These are phyloP conservation scores for Forbesichthys papilliferus DNA, from an alignment of 2,113 vertebrate species.

Conservation along the genomic window DNA sequence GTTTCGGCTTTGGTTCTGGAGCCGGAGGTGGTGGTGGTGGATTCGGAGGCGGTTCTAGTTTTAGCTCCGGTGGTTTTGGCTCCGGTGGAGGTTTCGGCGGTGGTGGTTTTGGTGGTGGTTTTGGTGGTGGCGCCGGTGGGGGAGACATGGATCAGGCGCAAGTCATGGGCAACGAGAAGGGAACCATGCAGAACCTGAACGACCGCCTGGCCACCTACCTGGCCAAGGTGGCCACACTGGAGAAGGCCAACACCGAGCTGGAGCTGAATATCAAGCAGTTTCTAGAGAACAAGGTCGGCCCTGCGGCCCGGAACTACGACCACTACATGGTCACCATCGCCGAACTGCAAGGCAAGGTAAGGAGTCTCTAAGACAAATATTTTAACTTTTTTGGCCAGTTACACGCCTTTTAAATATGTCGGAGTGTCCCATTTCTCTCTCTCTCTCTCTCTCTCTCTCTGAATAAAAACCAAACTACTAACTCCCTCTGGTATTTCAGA, in stretches of 20 bases:
- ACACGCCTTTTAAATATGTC: too few species aligned
- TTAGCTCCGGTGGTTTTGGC: background rate
- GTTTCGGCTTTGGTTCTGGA: conserved; percentile 1
- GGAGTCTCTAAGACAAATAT: background rate
- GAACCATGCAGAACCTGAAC: conserved; percentile 59
- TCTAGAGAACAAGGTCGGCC: conserved; percentile 29
- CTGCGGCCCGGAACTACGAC: conserved; percentile 17
- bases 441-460: too few species aligned
- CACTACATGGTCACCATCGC: conserved; percentile 26
- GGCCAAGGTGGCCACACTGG: conserved; percentile 47
- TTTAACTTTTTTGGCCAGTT: too few species aligned
- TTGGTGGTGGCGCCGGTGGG: background rate
- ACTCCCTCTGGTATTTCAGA: conserved; percentile 40
- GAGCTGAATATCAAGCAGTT: conserved; percentile 55
- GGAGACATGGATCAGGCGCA: background rate
- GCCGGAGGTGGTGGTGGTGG: background rate
- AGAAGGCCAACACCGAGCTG: conserved; percentile 47
- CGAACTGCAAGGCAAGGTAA: conserved; percentile 68
- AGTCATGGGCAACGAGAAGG: conserved; percentile 40
- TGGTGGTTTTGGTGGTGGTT: background rate
- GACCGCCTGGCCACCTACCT: conserved; percentile 58
- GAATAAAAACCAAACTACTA: too few species aligned
- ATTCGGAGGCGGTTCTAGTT: background rate
- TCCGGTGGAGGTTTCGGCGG: background rate
- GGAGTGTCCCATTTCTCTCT: too few species aligned